Conservation (phyloP, 2,888 invertebrate genomes). For the Rhingia campestris region DNA sequence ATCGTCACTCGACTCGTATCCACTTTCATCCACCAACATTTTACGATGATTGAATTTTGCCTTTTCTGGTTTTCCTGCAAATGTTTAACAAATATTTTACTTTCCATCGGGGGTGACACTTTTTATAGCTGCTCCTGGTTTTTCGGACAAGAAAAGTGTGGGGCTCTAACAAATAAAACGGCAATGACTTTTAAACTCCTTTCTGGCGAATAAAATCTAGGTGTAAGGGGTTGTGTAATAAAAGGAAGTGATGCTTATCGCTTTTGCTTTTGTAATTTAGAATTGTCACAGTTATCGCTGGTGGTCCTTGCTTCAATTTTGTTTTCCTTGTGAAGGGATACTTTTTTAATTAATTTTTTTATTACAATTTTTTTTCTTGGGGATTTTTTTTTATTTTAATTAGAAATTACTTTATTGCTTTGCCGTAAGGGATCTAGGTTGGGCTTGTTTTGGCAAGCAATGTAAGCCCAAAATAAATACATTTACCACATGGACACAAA, state of each 20-base stretch:
- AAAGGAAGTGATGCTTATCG: slow-evolving; percentile 47
- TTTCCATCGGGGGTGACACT: neutral
- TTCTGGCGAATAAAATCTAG: slow-evolving; percentile 11
- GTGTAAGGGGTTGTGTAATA: slow-evolving; percentile 43
- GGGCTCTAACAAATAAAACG: slow-evolving; percentile 23
- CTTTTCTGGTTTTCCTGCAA: slow-evolving; percentile 34
- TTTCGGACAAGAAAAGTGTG: neutral
- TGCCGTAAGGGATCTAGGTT: too few species aligned
- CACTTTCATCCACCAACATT: neutral
- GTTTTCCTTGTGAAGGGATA: slow-evolving; percentile 2
- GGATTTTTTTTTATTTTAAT: slow-evolving; percentile 30
- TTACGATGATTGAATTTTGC: slow-evolving; percentile 41
- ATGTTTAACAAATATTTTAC: slow-evolving; percentile 42
- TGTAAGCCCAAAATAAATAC: too few species aligned
- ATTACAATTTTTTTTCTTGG: slow-evolving; percentile 13
- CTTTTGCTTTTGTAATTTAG: slow-evolving; percentile 36
- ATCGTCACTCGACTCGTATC: neutral
- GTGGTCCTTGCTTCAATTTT: neutral
- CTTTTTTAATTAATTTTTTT: slow-evolving; percentile 38
- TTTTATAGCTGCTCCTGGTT: slow-evolving; percentile 1
- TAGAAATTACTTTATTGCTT: slow-evolving; percentile 15
- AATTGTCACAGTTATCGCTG: slow-evolving; percentile 41
- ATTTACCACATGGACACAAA: too few species aligned
- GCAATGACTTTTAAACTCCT: slow-evolving; percentile 38
- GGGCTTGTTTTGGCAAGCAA: too few species aligned